These are phyloP conservation scores for Cynaeus angustus DNA, from an alignment of 2,888 invertebrate species.

Conservation along the genomic window DNA sequence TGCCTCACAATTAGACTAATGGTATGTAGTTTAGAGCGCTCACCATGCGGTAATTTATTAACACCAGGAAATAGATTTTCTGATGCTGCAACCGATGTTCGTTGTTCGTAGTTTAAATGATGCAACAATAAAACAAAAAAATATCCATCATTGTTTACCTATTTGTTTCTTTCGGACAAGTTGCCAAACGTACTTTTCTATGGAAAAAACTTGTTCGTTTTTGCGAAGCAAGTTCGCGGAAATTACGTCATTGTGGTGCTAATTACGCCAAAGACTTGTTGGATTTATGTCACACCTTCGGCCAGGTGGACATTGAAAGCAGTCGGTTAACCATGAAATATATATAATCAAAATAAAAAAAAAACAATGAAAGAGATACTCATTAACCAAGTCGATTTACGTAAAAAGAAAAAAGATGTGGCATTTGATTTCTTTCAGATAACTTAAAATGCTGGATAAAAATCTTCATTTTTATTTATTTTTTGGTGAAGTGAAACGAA, in stretches of 20 bases:
- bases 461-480: no score
- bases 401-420: no score
- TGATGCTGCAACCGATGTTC: slow-evolving; percentile 27
- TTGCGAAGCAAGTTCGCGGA: slow-evolving; percentile 1
- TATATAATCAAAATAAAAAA: background rate
- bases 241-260: background rate
- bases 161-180: no score
- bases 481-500: no score
- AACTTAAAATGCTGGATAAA: no score
- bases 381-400: slow-evolving; percentile 2
- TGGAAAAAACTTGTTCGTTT: background rate
- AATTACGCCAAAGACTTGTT: background rate
- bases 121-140: no score
- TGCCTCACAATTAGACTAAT: slow-evolving; percentile 15
- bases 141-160: no score
- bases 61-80: slow-evolving; percentile 28
- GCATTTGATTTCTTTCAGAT: no score
- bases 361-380: slow-evolving; percentile 29
- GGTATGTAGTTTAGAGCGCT: slow-evolving; percentile 23
- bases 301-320: slow-evolving; percentile 26
- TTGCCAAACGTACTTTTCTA: no score
- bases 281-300: slow-evolving; percentile 17
- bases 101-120: slow-evolving; percentile 18
- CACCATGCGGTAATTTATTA: slow-evolving; percentile 32
- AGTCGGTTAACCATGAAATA: slow-evolving; percentile 28